These are phyloP conservation scores for Patella vulgata DNA, from an alignment of 1,140 invertebrate species.

Conservation along the genomic window DNA sequence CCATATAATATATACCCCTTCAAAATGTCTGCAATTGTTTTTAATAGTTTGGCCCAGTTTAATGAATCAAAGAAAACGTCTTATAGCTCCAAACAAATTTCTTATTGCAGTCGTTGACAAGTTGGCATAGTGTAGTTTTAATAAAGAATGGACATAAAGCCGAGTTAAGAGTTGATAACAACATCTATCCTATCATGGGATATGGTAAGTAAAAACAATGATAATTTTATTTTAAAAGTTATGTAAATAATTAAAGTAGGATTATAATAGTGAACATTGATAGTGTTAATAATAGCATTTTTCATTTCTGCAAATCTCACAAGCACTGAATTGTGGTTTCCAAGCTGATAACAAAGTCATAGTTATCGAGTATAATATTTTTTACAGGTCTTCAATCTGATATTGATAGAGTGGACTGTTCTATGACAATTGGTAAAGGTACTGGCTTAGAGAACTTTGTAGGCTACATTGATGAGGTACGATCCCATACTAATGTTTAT, in stretches of 20 bases:
- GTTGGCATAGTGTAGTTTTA: slow-evolving; percentile 28
- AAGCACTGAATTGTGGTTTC: too few species aligned
- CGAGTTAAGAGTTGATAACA: slow-evolving; percentile 29
- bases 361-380: too few species aligned
- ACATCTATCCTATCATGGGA: slow-evolving; percentile 20
- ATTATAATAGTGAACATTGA: neutral
- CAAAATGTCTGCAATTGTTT: too few species aligned
- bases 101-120: slow-evolving; percentile 10
- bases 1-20: too few species aligned
- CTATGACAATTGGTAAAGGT: slow-evolving; percentile 32
- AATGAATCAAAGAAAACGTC: too few species aligned
- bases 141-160: slow-evolving; percentile 20
- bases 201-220: neutral
- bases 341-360: too few species aligned
- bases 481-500: neutral
- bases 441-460: slow-evolving; percentile 27
- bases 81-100: too few species aligned
- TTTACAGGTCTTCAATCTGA: slow-evolving; percentile 15
- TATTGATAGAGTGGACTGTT: slow-evolving; percentile 29
- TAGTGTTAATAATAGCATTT: neutral
- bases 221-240: neutral
- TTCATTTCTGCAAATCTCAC: too few species aligned
- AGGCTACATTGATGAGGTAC: slow-evolving; percentile 37
- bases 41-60: too few species aligned
- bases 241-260: neutral